Evolutionary conservation across 2,888 invertebrate species (phyloP).

Genomic region (Agriopis aurantiaria): DNA sequence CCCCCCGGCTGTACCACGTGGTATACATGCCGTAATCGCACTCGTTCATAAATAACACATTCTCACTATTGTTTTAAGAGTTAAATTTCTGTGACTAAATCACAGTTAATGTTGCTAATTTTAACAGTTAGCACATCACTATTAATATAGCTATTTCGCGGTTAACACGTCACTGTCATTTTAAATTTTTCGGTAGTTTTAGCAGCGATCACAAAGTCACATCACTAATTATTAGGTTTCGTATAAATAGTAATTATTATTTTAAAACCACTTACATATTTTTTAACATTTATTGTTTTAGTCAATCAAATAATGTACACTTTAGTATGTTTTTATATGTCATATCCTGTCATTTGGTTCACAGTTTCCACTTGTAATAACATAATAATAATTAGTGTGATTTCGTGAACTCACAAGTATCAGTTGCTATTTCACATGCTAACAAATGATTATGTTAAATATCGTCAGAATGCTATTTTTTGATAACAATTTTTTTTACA

Average conservation of each 20-base stretch:
- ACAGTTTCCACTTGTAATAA: too few relatives aligned
- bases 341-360: too few relatives aligned
- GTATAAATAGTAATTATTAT: too few relatives aligned
- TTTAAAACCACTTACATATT: too few relatives aligned
- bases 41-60: constrained; percentile 81
- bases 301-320: too few relatives aligned
- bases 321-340: too few relatives aligned
- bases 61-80: constrained; percentile 28
- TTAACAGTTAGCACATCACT: constrained; percentile 12
- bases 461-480: background rate
- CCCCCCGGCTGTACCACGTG: constrained; percentile 85
- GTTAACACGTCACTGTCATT: background rate
- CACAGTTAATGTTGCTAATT: constrained; percentile 16
- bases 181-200: background rate
- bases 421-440: background rate
- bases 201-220: too few relatives aligned
- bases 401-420: background rate
- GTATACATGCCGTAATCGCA: constrained; percentile 83
- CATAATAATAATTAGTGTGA: too few relatives aligned
- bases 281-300: too few relatives aligned
- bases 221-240: too few relatives aligned
- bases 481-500: background rate
- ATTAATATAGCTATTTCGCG: constrained; percentile 7
- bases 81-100: constrained; percentile 24
- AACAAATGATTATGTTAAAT: background rate